Conservation (phyloP, 2,113 vertebrate species). For the Crypturellus undulatus region DNA sequence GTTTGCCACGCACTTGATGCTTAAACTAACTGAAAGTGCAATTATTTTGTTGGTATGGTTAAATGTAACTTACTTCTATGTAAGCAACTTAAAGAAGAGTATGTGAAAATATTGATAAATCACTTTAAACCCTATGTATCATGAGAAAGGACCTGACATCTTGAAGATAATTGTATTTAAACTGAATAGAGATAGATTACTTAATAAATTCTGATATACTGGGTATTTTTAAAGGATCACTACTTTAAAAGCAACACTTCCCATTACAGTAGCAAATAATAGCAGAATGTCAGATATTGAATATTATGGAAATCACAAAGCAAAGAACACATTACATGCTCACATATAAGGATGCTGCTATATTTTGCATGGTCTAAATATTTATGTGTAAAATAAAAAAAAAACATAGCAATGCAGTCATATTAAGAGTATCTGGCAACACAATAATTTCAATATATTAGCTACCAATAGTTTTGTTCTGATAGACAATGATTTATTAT, state of each 20-base stretch:
- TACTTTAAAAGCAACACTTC: conserved; percentile 24
- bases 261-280: not conserved
- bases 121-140: conserved; percentile 13
- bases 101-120: conserved; percentile 14
- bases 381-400: not conserved
- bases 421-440: not conserved
- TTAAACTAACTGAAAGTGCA: conserved; percentile 25
- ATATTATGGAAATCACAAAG: not conserved
- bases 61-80: conserved; percentile 38
- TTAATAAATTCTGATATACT: not conserved
- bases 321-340: not conserved
- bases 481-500: not conserved
- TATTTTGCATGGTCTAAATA: not conserved
- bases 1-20: conserved; percentile 35
- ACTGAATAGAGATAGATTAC: not conserved
- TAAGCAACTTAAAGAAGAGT: not conserved
- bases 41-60: conserved; percentile 35
- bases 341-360: not conserved
- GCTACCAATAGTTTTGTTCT: not conserved
- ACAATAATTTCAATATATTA: not conserved
- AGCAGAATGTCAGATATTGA: not conserved
- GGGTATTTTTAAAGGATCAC: not conserved
- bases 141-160: not conserved
- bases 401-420: not conserved
- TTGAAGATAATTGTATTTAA: conserved; percentile 22